Conservation (phyloP, 2,888 invertebrate genomes). For the Ceraclea dissimilis region DNA sequence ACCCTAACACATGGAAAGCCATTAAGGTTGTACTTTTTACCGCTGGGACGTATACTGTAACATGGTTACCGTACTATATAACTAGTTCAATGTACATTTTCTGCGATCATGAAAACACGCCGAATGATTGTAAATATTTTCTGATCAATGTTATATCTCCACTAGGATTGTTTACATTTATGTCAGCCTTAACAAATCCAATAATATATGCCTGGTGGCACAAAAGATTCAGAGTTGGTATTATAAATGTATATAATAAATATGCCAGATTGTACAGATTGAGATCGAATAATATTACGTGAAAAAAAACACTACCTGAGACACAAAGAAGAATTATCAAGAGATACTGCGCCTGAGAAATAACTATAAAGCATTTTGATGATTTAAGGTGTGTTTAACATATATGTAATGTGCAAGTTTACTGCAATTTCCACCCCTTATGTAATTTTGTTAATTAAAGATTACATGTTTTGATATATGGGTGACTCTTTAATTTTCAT, state of each 20-base stretch:
- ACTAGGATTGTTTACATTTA: conserved; percentile 50
- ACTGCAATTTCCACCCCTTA: no score
- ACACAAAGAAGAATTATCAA: no score
- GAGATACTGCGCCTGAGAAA: no score
- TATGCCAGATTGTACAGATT: conserved; percentile 22
- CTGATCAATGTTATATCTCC: conserved; percentile 31
- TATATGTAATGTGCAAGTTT: no score
- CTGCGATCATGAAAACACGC: neutral
- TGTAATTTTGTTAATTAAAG: no score
- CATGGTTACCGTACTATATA: conserved; percentile 56
- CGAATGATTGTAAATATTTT: neutral
- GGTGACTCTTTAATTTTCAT: no score
- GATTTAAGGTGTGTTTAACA: no score
- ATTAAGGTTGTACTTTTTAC: conserved; percentile 55
- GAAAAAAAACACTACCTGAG: no score
- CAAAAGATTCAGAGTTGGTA: conserved; percentile 51
- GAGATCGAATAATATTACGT: no score
- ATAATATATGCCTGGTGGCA: conserved; percentile 67
- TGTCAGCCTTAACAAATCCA: conserved; percentile 55
- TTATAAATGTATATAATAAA: conserved; percentile 33
- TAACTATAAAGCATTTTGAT: no score
- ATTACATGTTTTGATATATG: no score
- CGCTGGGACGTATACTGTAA: conserved; percentile 50
- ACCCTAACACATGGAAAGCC: conserved; percentile 47
- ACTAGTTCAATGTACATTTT: neutral